Base-by-base conservation (phyloP, 2,797 vertebrate genomes). In the Parotocinclus haroldoi region DNA sequence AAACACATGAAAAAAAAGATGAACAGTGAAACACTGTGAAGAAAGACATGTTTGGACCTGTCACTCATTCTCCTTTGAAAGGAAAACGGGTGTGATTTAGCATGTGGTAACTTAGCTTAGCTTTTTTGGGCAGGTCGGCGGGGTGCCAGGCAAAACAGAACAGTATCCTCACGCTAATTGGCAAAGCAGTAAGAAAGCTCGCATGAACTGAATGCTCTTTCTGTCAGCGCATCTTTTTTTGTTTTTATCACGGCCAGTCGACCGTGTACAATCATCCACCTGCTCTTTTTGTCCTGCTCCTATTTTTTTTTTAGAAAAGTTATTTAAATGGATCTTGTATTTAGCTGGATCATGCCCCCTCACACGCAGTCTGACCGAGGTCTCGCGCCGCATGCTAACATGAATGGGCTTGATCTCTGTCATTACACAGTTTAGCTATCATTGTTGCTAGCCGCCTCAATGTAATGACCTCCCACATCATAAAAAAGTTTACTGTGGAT, bases 211-310 rank as follows among this genome's bases (percentile, higher is more conserved):
- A 89, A 91, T 88, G 87, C 85, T 87, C 76, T 77, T 79, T 78
- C 83, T 78, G 61, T 79, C 75, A 69, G 64, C 75, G 72, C 72
- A 81, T 83, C 81, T 83, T 83, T 38, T 51, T 9, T 13, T 55
- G 5, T 55, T 0, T 89, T 85, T 77, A 58, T 85, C 66, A 81
- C 63, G 58, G 78, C 81, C 81, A 53, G 80, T 90, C 85, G 80
- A 81, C 81, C 87, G 58, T 88, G 79, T 72, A 83, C 86, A 87
- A 80, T 77, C 75, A 81, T 88, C 86, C 90, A 91, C 88, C 89
- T 91, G 88, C 89, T 88, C 76, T 80, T 81, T 79, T 69, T 72
- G 70, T 79, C 50, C 65, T 45, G 56, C 62, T 71, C 79, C 66
- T 66, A n/a, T 60, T 74, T 80, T 69, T 74, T 80, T 69, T 74